phyloP scores from a whole-genome alignment of 2,888 invertebrate genomes.

The Paralinhomoeus sp. region DNA sequence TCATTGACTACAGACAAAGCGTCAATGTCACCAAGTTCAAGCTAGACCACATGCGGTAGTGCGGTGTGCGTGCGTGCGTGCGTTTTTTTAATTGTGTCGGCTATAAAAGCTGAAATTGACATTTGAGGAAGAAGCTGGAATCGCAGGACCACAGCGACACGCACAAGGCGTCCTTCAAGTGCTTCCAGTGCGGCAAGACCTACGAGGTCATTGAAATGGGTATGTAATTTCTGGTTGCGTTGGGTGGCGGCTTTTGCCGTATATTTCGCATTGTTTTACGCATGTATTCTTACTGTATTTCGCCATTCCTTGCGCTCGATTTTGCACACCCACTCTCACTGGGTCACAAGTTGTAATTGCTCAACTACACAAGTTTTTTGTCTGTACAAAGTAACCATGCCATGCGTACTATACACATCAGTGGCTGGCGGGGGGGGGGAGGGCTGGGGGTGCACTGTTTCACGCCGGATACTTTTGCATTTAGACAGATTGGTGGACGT shows the following conservation, averaged over 20 bases:
- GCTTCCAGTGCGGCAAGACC: conserved; percentile 11
- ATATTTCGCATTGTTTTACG: no score
- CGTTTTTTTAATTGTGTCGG: neutral
- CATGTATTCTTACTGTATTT: no score
- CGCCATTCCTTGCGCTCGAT: no score
- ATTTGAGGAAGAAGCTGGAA: conserved; percentile 16
- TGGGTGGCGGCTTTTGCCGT: neutral
- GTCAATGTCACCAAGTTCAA: conserved; percentile 24
- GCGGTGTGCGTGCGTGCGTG: neutral
- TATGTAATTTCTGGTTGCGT: neutral
- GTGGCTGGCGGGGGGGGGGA: no score
- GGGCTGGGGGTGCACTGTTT: no score
- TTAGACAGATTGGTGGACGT: conserved; percentile 3
- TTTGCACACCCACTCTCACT: no score
- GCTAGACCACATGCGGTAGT: conserved; percentile 22
- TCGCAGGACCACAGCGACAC: conserved; percentile 17
- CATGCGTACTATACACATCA: no score
- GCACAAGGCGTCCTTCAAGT: conserved; percentile 16
- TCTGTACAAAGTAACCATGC: no score
- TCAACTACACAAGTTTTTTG: no score
- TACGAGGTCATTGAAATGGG: conserved; percentile 12
- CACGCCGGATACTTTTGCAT: no score
- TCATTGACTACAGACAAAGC: conserved; percentile 22
- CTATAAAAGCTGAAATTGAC: neutral
- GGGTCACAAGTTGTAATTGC: no score